A percentile compares a stretch with the other conserved stretches of the same genome.
Conservation (phyloP, 2,113 vertebrate genomes). For the Phaethon lepturus region DNA sequence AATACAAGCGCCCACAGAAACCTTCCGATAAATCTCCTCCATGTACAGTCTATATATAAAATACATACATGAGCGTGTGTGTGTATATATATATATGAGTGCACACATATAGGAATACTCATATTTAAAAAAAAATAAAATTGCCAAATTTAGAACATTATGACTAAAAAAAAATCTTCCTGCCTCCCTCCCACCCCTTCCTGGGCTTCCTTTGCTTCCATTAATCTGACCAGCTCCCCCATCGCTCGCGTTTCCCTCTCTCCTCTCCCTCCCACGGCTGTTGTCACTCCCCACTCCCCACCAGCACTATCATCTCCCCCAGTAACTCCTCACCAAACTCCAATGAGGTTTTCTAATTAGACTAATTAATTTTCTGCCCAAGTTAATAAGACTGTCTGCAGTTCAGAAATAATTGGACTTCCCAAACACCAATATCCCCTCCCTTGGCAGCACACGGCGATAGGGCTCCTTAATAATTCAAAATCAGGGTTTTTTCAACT, state of each 20-base stretch:
- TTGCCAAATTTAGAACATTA: constrained; percentile 18
- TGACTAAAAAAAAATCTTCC: neutral
- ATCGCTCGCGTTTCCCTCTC: accelerated
- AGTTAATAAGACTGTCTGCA: constrained; percentile 84
- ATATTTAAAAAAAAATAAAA: neutral
- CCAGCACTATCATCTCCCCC: constrained; percentile 36
- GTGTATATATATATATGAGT: neutral
- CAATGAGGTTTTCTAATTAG: constrained; percentile 84
- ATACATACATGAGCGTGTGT: neutral
- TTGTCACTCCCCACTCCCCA: neutral
- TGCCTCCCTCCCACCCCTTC: neutral
- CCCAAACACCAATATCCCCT: constrained; percentile 73
- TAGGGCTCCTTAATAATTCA: constrained; percentile 74
- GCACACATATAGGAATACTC: neutral
- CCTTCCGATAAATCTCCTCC: constrained; percentile 31
- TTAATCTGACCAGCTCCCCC: constrained; percentile 19
- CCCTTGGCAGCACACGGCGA: constrained; percentile 51
- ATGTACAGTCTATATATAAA: neutral
- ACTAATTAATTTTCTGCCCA: constrained; percentile 86
- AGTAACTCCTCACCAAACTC: constrained; percentile 76
- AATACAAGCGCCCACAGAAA: constrained; percentile 62
- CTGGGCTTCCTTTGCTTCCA: neutral
- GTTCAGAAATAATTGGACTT: constrained; percentile 82
- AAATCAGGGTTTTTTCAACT: constrained; percentile 64
- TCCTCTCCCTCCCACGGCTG: neutral